phyloP scores from a whole-genome alignment of 2,888 invertebrate genomes.

The Hirtodrosophila histrioides region DNA sequence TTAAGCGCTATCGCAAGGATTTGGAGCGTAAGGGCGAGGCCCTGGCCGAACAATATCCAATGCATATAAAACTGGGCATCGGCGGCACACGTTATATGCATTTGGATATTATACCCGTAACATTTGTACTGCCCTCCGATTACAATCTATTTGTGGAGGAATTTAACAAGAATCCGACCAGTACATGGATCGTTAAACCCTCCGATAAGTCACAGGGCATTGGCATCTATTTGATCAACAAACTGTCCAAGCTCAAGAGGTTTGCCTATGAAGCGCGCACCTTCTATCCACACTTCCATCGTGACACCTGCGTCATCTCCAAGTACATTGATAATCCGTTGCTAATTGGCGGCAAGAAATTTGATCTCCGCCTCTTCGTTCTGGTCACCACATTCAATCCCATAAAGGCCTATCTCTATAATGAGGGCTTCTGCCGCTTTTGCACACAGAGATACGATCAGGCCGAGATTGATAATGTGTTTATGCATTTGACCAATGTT shows the following conservation, averaged over 20 bases:
- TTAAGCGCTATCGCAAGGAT: constrained; percentile 96
- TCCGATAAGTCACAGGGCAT: constrained; percentile 97
- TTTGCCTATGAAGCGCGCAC: constrained; percentile 94
- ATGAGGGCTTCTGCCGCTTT: constrained; percentile 97
- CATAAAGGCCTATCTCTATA: constrained; percentile 95
- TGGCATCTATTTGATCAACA: constrained; percentile 98
- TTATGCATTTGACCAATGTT: constrained; percentile 97
- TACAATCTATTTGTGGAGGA: constrained; percentile 99
- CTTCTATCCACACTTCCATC: constrained; percentile 91
- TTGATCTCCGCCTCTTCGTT: constrained; percentile 96
- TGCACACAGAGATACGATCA: constrained; percentile 98
- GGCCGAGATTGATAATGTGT: constrained; percentile 95
- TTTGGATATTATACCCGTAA: constrained; percentile 96
- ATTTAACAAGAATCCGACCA: constrained; percentile 95
- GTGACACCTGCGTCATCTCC: constrained; percentile 95
- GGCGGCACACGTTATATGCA: constrained; percentile 91
- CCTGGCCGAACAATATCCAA: constrained; percentile 89
- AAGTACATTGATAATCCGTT: constrained; percentile 96
- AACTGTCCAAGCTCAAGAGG: constrained; percentile 95
- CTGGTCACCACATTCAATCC: constrained; percentile 97
- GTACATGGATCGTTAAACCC: constrained; percentile 99
- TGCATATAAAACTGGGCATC: constrained; percentile 83
- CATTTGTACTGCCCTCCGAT: constrained; percentile 95
- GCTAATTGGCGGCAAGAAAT: constrained; percentile 97
- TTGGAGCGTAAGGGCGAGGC: constrained; percentile 95